Conservation (phyloP, 2,113 vertebrate genomes). For the Lathamus discolor region DNA sequence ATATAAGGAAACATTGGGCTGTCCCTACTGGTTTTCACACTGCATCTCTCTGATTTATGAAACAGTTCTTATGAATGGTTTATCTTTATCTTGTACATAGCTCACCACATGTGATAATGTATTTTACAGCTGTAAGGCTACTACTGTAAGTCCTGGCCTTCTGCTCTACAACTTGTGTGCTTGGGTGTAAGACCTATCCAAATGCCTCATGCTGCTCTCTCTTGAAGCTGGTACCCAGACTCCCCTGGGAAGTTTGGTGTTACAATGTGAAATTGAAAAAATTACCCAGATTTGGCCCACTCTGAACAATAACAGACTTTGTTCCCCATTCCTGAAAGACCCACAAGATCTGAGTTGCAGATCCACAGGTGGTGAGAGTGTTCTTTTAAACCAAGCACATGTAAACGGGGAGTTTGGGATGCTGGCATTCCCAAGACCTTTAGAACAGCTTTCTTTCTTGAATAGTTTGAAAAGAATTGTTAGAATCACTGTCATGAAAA, state of each 20-base stretch:
- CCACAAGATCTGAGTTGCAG: neutral
- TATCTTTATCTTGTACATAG: neutral
- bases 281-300: neutral
- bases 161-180: neutral
- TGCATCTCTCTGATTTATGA: neutral
- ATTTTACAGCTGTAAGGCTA: neutral
- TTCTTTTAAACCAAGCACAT: neutral
- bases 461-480: neutral
- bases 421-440: neutral
- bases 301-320: neutral
- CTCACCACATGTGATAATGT: rapidly evolving
- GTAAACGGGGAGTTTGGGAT: neutral
- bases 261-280: neutral
- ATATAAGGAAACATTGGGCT: neutral
- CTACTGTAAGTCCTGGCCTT: neutral
- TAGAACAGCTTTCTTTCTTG: neutral
- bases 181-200: neutral
- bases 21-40: neutral
- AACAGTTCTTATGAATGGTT: neutral
- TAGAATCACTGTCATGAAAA: neutral
- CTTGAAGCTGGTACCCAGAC: neutral
- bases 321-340: neutral
- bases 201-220: neutral
- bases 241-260: neutral
- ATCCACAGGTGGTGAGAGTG: neutral